phyloP scores from a whole-genome alignment of 2,797 vertebrate genomes.

The Sebastes reedi region DNA sequence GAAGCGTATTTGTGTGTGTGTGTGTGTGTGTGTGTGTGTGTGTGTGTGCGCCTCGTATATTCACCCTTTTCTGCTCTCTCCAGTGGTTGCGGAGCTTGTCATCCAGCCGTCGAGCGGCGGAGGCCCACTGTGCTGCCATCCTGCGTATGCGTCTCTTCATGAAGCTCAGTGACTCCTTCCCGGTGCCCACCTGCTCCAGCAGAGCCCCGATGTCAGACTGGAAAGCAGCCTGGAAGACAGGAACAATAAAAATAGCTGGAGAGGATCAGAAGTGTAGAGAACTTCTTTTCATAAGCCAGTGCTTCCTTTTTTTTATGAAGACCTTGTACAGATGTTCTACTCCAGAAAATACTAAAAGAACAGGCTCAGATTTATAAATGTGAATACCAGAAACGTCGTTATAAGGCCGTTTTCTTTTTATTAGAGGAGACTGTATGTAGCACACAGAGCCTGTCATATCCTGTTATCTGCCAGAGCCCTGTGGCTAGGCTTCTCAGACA shows the following conservation, averaged over 20 bases:
- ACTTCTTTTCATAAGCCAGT: neutral
- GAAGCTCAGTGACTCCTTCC: constrained; percentile 96
- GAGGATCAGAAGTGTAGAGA: neutral
- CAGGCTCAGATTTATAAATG: neutral
- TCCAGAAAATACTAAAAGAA: neutral
- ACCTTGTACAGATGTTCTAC: neutral
- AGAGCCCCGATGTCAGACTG: constrained; percentile 87
- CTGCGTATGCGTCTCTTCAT: constrained; percentile 94
- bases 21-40: neutral
- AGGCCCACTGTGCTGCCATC: constrained; percentile 89
- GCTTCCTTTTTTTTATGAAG: neutral
- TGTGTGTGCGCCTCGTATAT: neutral
- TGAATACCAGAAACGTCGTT: neutral
- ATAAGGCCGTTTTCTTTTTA: neutral
- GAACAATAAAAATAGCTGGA: neutral
- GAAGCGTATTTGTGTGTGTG: neutral
- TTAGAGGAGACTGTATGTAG: neutral
- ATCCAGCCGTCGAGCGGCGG: constrained; percentile 85
- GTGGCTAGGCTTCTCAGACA: constrained; percentile 30
- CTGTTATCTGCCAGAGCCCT: constrained; percentile 25
- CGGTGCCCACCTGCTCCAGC: constrained; percentile 91
- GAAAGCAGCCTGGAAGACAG: constrained; percentile 84
- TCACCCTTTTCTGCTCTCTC: constrained; percentile 91
- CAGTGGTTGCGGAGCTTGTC: constrained; percentile 78
- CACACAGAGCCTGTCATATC: constrained; percentile 12